Evolutionary conservation across 1,140 invertebrate species (phyloP).

Genomic region (Drosophila jambulina): DNA sequence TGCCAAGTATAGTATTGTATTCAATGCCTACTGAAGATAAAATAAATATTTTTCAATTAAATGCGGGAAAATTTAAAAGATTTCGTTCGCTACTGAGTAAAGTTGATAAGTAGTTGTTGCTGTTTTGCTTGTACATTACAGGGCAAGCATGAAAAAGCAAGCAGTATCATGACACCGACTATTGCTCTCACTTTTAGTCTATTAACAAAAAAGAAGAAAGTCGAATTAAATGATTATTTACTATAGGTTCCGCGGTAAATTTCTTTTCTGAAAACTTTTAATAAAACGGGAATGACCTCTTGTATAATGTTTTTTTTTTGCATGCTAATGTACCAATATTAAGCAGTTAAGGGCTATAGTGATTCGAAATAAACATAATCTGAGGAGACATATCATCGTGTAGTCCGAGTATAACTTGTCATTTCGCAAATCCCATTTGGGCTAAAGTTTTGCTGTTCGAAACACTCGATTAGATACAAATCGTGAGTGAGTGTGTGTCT

Average conservation of each 20-base stretch:
- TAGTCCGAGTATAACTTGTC: slow-evolving; percentile 3
- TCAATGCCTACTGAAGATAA: not conserved
- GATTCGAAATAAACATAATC: not conserved
- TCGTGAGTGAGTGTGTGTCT: not conserved
- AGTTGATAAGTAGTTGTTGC: not conserved
- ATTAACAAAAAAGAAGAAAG: too few species aligned
- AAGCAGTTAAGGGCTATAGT: too few species aligned
- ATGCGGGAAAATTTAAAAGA: fast-evolving
- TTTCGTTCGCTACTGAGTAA: not conserved
- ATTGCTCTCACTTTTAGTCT: too few species aligned
- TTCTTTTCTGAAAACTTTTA: too few species aligned
- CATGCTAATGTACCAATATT: not conserved
- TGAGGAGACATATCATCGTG: slow-evolving; percentile 2
- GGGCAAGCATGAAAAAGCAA: not conserved
- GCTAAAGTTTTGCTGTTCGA: slow-evolving; percentile 22
- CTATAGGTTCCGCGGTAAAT: too few species aligned
- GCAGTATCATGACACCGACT: too few species aligned
- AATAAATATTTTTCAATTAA: not conserved
- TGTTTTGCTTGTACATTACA: not conserved
- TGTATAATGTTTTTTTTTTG: too few species aligned
- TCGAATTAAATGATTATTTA: not conserved
- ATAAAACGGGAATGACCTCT: too few species aligned
- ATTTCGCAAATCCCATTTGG: slow-evolving; percentile 25
- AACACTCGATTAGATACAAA: slow-evolving; percentile 56
- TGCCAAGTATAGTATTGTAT: too few species aligned